Conservation (phyloP, 2,888 invertebrate genomes). For the Gortyna flavago region DNA sequence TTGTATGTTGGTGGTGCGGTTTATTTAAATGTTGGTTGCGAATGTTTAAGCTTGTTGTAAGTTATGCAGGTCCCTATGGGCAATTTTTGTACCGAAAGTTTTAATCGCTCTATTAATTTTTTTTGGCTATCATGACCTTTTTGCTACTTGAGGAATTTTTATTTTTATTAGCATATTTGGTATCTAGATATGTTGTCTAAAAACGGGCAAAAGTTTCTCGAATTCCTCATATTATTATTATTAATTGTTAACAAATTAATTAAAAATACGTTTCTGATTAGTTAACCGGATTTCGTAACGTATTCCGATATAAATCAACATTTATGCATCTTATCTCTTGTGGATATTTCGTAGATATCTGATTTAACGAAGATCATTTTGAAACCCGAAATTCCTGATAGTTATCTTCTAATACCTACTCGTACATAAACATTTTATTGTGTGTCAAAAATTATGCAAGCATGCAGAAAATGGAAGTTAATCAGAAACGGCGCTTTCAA, state of each 20-base stretch:
- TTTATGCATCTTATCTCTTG: slow-evolving; percentile 12
- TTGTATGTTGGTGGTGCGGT: slow-evolving; percentile 4
- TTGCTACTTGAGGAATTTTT: neutral
- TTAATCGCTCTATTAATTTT: too few relatives aligned
- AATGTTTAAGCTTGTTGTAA: neutral
- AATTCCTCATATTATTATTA: neutral
- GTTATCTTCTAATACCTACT: neutral
- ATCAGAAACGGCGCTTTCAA: neutral
- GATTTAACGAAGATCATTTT: slow-evolving; percentile 1
- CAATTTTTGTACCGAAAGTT: neutral
- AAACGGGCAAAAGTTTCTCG: neutral
- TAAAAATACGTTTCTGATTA: neutral
- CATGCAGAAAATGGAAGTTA: neutral
- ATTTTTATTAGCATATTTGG: neutral
- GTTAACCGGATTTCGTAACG: neutral
- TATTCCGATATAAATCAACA: neutral
- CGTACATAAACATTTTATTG: neutral
- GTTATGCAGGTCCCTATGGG: too few relatives aligned
- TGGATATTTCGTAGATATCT: slow-evolving; percentile 7
- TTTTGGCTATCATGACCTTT: neutral
- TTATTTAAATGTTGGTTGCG: slow-evolving; percentile 11
- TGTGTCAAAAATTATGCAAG: neutral
- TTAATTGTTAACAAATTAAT: neutral
- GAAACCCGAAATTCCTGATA: neutral
- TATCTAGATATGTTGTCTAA: neutral